Conservation (phyloP, 2,113 vertebrate genomes). For the cattle (Bos taurus) region ARS-UCD2.0 NC_037353.1:50267001-50267500, state of each 20-base stretch:
- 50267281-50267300: rapidly evolving
- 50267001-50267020: neutral
- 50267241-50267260: neutral
- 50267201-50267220: neutral
- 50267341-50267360: neutral
- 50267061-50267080: rapidly evolving
- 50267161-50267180: neutral
- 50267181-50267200: neutral
- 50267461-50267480: neutral
- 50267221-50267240: neutral
- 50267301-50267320: rapidly evolving
- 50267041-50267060: neutral
- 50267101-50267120: rapidly evolving
- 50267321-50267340: rapidly evolving
- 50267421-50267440: neutral
- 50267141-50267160: neutral
- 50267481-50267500: neutral
- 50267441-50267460: neutral
- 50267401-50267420: neutral
- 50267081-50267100: neutral
- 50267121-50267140: rapidly evolving
- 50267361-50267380: rapidly evolving
- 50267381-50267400: rapidly evolving
- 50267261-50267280: rapidly evolving
- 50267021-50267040: neutral